Evolutionary conservation across 2,113 vertebrate species (phyloP).

Genomic region (Rhinoderma darwinii): DNA sequence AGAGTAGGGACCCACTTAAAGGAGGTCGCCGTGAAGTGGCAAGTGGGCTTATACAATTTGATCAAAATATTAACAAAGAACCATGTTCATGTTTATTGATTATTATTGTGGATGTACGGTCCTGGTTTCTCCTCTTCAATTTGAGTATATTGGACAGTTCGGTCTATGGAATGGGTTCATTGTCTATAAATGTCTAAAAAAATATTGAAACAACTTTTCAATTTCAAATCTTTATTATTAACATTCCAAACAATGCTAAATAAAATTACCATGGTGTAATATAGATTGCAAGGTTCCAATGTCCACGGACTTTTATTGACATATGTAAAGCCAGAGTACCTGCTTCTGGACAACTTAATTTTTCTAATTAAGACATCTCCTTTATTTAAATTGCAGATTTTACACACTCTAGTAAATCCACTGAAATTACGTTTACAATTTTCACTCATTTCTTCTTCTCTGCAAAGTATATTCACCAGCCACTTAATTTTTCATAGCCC

Average conservation of each 20-base stretch:
- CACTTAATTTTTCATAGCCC: slow-evolving; percentile 88
- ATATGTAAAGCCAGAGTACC: background rate
- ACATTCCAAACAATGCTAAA: background rate
- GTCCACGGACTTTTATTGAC: background rate
- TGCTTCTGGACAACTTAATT: background rate
- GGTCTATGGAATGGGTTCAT: too few species aligned
- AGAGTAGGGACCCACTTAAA: too few species aligned
- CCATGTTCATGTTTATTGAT: too few species aligned
- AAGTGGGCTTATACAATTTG: too few species aligned
- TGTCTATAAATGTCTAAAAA: too few species aligned
- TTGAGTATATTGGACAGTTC: too few species aligned
- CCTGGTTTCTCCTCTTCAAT: too few species aligned
- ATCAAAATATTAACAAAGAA: too few species aligned
- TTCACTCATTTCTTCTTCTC: slow-evolving; percentile 59
- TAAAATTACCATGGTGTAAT: background rate
- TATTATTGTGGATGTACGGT: too few species aligned
- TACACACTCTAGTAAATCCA: slow-evolving; percentile 78
- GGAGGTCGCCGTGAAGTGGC: too few species aligned
- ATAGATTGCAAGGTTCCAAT: background rate
- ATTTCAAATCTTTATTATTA: background rate
- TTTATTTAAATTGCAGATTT: slow-evolving; percentile 76
- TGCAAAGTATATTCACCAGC: slow-evolving; percentile 77
- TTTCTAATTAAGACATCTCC: slow-evolving; percentile 74
- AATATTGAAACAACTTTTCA: too few species aligned
- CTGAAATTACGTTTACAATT: slow-evolving; percentile 76